phyloP scores from a whole-genome alignment of 1,140 invertebrate genomes.

The Calliopsis andreniformis region DNA sequence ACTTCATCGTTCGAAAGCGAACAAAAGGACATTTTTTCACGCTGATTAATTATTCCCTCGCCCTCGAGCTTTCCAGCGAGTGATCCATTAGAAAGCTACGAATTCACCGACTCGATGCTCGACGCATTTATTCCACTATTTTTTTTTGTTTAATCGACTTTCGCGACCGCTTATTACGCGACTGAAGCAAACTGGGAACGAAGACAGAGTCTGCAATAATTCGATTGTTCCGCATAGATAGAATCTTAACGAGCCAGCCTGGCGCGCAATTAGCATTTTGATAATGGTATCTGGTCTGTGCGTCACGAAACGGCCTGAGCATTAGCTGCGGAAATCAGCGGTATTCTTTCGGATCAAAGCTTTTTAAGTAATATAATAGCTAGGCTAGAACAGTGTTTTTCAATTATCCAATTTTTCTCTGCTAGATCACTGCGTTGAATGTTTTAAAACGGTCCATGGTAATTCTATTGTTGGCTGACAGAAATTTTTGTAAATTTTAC shows the following conservation, averaged over 20 bases:
- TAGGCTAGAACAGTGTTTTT: too few relatives aligned
- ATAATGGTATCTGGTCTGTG: constrained; percentile 3
- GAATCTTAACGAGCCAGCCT: background rate
- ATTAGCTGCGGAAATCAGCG: background rate
- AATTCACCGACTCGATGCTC: constrained; percentile 1
- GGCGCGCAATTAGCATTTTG: constrained; percentile 10
- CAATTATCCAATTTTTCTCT: too few relatives aligned
- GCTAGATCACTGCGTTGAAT: too few relatives aligned
- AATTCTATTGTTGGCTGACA: too few relatives aligned
- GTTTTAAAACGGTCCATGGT: too few relatives aligned
- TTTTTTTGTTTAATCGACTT: background rate
- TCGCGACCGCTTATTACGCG: background rate
- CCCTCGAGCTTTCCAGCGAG: background rate
- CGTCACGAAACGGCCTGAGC: background rate
- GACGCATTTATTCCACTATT: background rate
- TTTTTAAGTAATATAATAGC: too few relatives aligned
- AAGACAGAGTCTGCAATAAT: background rate
- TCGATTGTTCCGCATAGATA: constrained; percentile 28
- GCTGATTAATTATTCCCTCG: constrained; percentile 24
- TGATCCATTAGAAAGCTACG: too few relatives aligned
- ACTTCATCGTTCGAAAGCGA: constrained; percentile 3
- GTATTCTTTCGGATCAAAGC: too few relatives aligned
- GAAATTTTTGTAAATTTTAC: too few relatives aligned
- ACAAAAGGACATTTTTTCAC: constrained; percentile 32
- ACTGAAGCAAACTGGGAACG: background rate